Percentiles rank a stretch among this genome's conserved stretches.
Conservation (phyloP, 2,113 vertebrate genomes). For the Xiphophorus maculatus region DNA sequence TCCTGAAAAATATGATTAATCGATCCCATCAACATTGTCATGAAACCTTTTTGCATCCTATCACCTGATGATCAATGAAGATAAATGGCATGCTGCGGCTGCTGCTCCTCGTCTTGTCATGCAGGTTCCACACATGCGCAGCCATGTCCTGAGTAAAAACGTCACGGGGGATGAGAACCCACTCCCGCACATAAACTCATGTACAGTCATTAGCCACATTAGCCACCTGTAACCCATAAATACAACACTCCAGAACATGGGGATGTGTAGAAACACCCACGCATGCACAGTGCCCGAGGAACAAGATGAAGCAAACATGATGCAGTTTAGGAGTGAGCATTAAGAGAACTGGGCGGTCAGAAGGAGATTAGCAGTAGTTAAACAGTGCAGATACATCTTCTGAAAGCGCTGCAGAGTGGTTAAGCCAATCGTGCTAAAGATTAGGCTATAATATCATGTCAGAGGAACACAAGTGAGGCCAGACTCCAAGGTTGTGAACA, state of each 20-base stretch:
- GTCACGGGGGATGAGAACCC: neutral
- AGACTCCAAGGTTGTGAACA: slow-evolving; percentile 33
- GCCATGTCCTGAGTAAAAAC: slow-evolving; percentile 31
- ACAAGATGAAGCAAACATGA: slow-evolving; percentile 47
- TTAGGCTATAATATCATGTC: slow-evolving; percentile 62
- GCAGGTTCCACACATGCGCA: slow-evolving; percentile 27
- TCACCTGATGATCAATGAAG: slow-evolving; percentile 67
- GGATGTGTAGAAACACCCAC: slow-evolving; percentile 10
- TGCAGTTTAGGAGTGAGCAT: slow-evolving; percentile 58
- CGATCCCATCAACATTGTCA: slow-evolving; percentile 69
- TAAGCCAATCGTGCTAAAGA: slow-evolving; percentile 71
- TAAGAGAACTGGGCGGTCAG: slow-evolving; percentile 58
- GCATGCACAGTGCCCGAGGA: slow-evolving; percentile 34
- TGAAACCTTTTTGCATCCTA: slow-evolving; percentile 55
- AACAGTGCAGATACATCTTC: slow-evolving; percentile 69
- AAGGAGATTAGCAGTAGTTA: slow-evolving; percentile 69
- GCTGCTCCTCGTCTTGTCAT: slow-evolving; percentile 28
- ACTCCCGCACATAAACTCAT: neutral
- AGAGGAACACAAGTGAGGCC: slow-evolving; percentile 36
- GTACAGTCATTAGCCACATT: slow-evolving; percentile 23
- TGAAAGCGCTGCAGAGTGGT: slow-evolving; percentile 62
- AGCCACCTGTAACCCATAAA: neutral
- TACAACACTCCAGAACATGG: neutral
- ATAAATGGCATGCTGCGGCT: slow-evolving; percentile 45
- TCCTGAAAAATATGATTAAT: slow-evolving; percentile 64